These are phyloP conservation scores for Chionoecetes opilio DNA, from an alignment of 1,140 invertebrate genomes.

Conservation along the genomic window DNA sequence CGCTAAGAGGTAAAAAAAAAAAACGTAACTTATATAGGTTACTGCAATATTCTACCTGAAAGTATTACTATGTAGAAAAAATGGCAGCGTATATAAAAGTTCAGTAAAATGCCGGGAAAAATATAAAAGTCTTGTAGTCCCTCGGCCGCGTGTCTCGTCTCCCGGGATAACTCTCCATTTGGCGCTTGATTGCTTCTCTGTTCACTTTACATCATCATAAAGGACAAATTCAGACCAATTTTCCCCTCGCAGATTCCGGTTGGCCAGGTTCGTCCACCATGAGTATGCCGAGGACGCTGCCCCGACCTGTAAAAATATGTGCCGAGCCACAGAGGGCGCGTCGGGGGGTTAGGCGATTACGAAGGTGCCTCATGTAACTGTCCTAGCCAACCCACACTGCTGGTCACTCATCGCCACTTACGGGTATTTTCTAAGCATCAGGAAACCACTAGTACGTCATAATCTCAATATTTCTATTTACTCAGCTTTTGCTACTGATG, in stretches of 20 bases:
- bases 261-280: not conserved
- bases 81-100: not conserved
- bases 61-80: not conserved
- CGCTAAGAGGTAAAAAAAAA: not conserved
- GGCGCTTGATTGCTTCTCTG: conserved; percentile 53
- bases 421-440: too few relatives aligned
- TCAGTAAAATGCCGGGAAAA: not conserved
- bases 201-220: conserved; percentile 62
- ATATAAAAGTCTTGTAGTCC: not conserved
- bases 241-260: conserved; percentile 29
- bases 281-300: not conserved
- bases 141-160: not conserved
- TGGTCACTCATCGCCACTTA: too few relatives aligned
- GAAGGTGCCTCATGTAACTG: not conserved
- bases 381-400: not conserved
- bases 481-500: too few relatives aligned
- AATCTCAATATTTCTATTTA: too few relatives aligned
- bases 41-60: not conserved
- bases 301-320: not conserved
- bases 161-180: conserved; percentile 51
- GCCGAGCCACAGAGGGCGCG: not conserved
- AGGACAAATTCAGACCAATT: conserved; percentile 57
- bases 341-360: not conserved
- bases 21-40: conserved; percentile 13
- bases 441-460: too few relatives aligned